A percentile compares a stretch with the other conserved stretches of the same genome.
Conservation (phyloP, 2,797 vertebrate species). For the Ficedula albicollis region DNA sequence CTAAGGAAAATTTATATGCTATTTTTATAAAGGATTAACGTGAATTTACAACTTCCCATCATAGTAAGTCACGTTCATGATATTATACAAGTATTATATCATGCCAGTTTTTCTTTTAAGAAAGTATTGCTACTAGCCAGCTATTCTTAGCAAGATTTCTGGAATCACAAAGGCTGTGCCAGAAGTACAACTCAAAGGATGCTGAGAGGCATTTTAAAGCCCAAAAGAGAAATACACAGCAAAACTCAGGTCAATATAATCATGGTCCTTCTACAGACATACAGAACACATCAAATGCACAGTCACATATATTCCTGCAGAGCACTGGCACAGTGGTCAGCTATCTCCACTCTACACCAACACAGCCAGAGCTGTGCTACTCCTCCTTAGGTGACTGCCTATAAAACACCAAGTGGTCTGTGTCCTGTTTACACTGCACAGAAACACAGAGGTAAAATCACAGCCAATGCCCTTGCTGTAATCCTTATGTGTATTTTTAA, state of each 20-base stretch:
- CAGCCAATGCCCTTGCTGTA: too few species aligned
- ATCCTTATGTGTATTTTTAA: too few species aligned
- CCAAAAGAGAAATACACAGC: background rate
- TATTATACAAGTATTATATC: constrained; percentile 6
- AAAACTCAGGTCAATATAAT: background rate
- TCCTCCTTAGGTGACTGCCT: too few species aligned
- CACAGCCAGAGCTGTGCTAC: too few species aligned
- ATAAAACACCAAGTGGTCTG: too few species aligned
- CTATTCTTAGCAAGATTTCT: constrained; percentile 43
- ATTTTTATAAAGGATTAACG: background rate
- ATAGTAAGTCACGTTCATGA: background rate
- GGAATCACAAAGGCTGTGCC: background rate
- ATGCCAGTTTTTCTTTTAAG: background rate
- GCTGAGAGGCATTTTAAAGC: background rate
- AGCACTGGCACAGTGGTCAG: too few species aligned
- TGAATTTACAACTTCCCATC: constrained; percentile 5
- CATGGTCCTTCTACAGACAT: background rate
- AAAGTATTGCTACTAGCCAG: background rate
- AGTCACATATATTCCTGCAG: background rate
- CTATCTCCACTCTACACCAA: too few species aligned
- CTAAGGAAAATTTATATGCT: background rate
- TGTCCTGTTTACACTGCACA: too few species aligned
- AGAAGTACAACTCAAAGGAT: background rate
- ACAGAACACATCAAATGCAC: background rate
- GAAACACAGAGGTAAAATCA: too few species aligned